Conservation (phyloP, 1,140 invertebrate genomes). For the Ptiloglossa arizonensis region DNA sequence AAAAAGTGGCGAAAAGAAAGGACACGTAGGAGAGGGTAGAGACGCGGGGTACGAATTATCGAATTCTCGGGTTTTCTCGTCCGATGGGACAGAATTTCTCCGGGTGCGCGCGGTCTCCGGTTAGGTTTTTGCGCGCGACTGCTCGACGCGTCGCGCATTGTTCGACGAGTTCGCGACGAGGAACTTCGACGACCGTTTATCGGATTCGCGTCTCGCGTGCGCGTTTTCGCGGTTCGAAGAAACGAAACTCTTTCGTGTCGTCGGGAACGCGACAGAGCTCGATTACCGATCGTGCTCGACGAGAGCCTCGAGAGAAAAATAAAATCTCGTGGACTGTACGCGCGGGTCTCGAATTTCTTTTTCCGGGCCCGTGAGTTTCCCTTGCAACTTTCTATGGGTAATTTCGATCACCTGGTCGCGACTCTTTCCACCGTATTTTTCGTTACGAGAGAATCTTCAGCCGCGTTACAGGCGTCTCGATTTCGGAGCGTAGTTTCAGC, state of each 20-base stretch:
- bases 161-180: constrained; percentile 20
- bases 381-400: no score
- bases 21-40: not conserved
- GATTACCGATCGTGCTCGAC: no score
- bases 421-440: no score
- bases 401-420: no score
- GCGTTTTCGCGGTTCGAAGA: not conserved
- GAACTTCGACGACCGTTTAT: constrained; percentile 4
- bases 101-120: not conserved
- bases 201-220: constrained; percentile 11
- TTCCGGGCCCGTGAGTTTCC: no score
- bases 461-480: no score
- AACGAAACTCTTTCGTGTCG: not conserved
- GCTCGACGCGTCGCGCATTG: constrained; percentile 19
- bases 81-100: constrained; percentile 22
- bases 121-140: constrained; percentile 20
- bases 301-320: no score
- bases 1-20: not conserved
- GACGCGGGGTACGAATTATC: constrained; percentile 2
- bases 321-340: no score
- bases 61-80: constrained; percentile 31
- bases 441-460: no score
- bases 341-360: no score
- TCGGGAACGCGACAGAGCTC: not conserved
- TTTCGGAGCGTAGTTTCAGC: no score